Base-by-base conservation (phyloP, 2,888 invertebrate genomes). In the Leuctra nigra region DNA sequence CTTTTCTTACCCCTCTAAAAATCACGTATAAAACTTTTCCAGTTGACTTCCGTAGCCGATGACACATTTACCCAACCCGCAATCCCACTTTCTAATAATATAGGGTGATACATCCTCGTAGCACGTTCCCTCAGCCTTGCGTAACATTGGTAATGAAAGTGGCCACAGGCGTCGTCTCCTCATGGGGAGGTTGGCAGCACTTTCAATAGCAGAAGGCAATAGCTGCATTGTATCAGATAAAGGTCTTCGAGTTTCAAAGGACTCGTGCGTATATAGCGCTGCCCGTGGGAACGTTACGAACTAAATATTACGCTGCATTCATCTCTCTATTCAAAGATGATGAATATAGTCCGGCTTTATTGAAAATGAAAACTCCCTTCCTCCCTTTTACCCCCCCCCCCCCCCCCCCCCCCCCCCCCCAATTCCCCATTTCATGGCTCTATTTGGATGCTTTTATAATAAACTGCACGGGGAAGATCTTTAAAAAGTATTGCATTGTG, bases 11-110 rank as follows among this genome's bases (percentile, higher is more conserved):
- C 20, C 29, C 35, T 35, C 33, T 13, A 9, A 22, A 50, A 50
- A 50, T 50, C 35, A 50, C 50, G 50, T 50, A 16, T 35, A 35
- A 50, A 50, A 33, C 20, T 50, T 50, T 50, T 50, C 50, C 50
- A 50, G 14, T 22, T 33, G 50, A 18, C 16, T 50, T 35, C 50
- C 16, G 20, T 18, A 33, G 35, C 16, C 33, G 50, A 35, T 20
- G 50, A 50, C 50, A 44, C 50, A 50, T 50, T 39, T 33, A 33
- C 22, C 16, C 33, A 3, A 6, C 11, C 35, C 16, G 35, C 50
- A 50, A 50, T 50, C 50, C 35, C 18, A 35, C n/a, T n/a, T n/a
- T n/a, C n/a, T 33, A 18, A 35, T 35, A 50, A 50, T 33, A 35
- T 18, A 35, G 20, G 50, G 50, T 16, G 2, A n/a, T n/a, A n/a